A percentile compares a stretch with the other conserved stretches of the same genome.
Evolutionary conservation across 1,140 invertebrate species (phyloP).

Genomic region (Pseudomyrmex pallidus): DNA sequence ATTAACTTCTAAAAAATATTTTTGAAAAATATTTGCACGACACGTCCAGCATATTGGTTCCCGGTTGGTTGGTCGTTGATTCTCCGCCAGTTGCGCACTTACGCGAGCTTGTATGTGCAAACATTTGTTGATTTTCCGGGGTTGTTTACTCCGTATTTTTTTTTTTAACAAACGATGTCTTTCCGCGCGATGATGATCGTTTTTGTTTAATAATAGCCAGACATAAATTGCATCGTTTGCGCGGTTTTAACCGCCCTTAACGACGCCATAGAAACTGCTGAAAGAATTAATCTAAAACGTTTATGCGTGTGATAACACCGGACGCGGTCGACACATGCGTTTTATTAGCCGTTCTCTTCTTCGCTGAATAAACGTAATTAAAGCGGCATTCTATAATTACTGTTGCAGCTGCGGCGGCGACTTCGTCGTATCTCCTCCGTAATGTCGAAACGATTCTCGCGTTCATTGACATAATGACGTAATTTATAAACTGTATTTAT

Average conservation of each 20-base stretch:
- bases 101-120: too few relatives aligned
- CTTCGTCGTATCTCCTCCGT: too few relatives aligned
- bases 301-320: conserved; percentile 29
- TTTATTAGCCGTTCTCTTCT: conserved; percentile 42
- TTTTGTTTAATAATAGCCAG: too few relatives aligned
- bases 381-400: conserved; percentile 23
- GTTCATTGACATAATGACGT: neutral
- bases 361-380: conserved; percentile 43
- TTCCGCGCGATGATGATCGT: neutral
- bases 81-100: too few relatives aligned
- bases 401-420: neutral
- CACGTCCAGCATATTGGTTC: too few relatives aligned
- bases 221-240: conserved; percentile 28
- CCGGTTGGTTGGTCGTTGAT: too few relatives aligned
- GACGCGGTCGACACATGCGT: conserved; percentile 2
- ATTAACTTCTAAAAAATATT: too few relatives aligned
- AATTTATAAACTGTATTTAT: neutral
- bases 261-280: conserved; percentile 47
- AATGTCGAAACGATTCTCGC: neutral
- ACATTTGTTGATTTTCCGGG: too few relatives aligned
- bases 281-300: conserved; percentile 61
- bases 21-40: too few relatives aligned
- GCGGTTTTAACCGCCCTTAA: conserved; percentile 42
- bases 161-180: too few relatives aligned
- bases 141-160: too few relatives aligned